Percentiles rank a stretch among this genome's conserved stretches.
phyloP scores from a whole-genome alignment of 2,888 invertebrate species.

The Thecocarcelia acutangulata region DNA sequence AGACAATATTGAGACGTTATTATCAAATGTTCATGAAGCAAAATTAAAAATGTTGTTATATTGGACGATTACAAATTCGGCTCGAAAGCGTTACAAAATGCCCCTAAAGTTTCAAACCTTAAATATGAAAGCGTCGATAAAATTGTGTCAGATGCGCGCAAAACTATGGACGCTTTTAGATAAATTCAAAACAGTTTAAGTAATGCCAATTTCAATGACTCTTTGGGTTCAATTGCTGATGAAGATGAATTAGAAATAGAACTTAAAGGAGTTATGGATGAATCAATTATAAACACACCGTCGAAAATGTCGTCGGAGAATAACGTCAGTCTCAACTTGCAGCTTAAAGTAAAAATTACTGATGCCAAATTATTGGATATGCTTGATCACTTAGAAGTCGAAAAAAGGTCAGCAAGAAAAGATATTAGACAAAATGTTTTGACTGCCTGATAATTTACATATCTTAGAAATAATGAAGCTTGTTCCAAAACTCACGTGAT shows the following conservation, averaged over 20 bases:
- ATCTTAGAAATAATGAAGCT: too few species aligned
- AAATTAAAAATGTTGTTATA: slow-evolving; percentile 83
- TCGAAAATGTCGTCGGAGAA: background rate
- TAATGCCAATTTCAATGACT: slow-evolving; percentile 80
- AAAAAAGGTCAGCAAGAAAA: slow-evolving; percentile 71
- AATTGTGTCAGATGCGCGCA: slow-evolving; percentile 88
- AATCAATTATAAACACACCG: slow-evolving; percentile 48
- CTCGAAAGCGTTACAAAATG: slow-evolving; percentile 85
- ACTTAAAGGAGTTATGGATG: slow-evolving; percentile 83
- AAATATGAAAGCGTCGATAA: slow-evolving; percentile 87
- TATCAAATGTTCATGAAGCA: slow-evolving; percentile 84
- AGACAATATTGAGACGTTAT: slow-evolving; percentile 84
- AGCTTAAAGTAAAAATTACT: slow-evolving; percentile 72
- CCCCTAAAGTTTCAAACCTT: slow-evolving; percentile 85
- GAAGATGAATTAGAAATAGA: slow-evolving; percentile 86
- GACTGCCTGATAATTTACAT: background rate
- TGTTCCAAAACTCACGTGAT: too few species aligned
- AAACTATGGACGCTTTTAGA: slow-evolving; percentile 83
- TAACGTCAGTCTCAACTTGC: too few species aligned
- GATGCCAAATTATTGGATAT: slow-evolving; percentile 77
- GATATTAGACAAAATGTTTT: background rate
- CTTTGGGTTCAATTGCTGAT: slow-evolving; percentile 73
- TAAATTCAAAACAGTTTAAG: slow-evolving; percentile 83
- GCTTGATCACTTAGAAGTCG: slow-evolving; percentile 76
- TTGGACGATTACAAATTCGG: slow-evolving; percentile 86